These are phyloP conservation scores for Pyrocoelia pectoralis DNA, from an alignment of 2,888 invertebrate species.

Conservation along the genomic window DNA sequence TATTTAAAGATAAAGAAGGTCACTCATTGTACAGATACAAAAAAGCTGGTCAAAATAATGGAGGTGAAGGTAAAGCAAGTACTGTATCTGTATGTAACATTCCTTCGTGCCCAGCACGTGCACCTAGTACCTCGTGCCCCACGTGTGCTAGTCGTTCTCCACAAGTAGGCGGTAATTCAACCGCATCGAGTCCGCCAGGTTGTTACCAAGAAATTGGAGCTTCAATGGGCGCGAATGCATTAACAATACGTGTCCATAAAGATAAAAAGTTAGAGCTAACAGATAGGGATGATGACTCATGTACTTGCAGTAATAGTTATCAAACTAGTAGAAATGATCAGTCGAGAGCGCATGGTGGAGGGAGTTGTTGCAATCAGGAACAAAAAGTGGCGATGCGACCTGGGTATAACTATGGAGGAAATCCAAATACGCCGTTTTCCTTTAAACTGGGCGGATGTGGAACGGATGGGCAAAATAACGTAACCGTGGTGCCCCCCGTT, in stretches of 20 bases:
- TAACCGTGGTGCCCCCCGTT: conserved; percentile 60
- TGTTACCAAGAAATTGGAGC: conserved; percentile 73
- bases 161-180: too few relatives aligned
- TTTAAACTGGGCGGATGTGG: conserved; percentile 47
- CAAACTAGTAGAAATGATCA: conserved; percentile 47
- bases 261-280: conserved; percentile 60
- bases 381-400: conserved; percentile 43
- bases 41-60: conserved; percentile 44
- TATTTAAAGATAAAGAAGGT: conserved; percentile 60
- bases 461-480: conserved; percentile 16
- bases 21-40: conserved; percentile 58
- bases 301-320: conserved; percentile 41
- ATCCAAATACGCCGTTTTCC: conserved; percentile 44
- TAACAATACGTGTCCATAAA: conserved; percentile 71
- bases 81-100: too few relatives aligned
- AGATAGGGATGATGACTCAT: conserved; percentile 55
- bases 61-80: conserved; percentile 40
- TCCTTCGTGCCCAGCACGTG: too few relatives aligned
- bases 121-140: too few relatives aligned
- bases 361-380: conserved; percentile 28
- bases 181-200: conserved; percentile 41
- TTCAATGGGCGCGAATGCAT: conserved; percentile 70
- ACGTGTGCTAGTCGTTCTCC: not conserved
- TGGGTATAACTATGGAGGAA: not conserved
- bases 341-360: conserved; percentile 16